phyloP scores from a whole-genome alignment of 2,888 invertebrate genomes.

The Elegia similella region DNA sequence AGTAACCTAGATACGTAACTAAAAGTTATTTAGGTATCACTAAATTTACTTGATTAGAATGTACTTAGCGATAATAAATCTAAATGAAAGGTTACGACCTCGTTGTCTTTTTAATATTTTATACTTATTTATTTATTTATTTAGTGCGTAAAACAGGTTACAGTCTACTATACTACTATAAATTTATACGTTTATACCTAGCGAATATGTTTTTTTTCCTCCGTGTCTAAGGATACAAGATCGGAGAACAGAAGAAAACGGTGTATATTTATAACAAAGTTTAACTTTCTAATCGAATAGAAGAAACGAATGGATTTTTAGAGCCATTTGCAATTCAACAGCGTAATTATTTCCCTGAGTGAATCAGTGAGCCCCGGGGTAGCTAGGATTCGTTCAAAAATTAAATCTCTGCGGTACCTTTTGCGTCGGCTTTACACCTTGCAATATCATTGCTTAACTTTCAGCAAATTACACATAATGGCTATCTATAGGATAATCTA shows the following conservation, averaged over 20 bases:
- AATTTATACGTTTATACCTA: too few species aligned
- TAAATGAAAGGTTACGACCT: too few species aligned
- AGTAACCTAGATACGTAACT: too few species aligned
- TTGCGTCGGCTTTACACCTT: conserved; percentile 2
- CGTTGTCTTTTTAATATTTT: too few species aligned
- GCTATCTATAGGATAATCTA: too few species aligned
- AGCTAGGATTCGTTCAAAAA: conserved; percentile 25
- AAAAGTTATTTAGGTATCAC: too few species aligned
- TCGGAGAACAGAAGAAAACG: not conserved
- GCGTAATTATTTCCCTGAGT: conserved; percentile 38
- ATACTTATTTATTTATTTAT: too few species aligned
- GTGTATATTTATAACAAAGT: not conserved
- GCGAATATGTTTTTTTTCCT: too few species aligned
- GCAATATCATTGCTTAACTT: not conserved
- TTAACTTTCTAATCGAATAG: not conserved
- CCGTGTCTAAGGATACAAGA: not conserved
- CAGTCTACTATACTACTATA: too few species aligned
- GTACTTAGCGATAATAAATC: too few species aligned
- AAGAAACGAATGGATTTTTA: not conserved
- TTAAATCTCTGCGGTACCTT: conserved; percentile 25
- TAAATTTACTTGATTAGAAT: too few species aligned
- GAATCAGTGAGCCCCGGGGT: conserved; percentile 29
- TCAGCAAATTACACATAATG: not conserved
- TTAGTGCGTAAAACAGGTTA: too few species aligned
- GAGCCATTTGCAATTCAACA: conserved; percentile 37